phyloP scores from a whole-genome alignment of 2,888 invertebrate genomes.

The Boloria euphrosyne region DNA sequence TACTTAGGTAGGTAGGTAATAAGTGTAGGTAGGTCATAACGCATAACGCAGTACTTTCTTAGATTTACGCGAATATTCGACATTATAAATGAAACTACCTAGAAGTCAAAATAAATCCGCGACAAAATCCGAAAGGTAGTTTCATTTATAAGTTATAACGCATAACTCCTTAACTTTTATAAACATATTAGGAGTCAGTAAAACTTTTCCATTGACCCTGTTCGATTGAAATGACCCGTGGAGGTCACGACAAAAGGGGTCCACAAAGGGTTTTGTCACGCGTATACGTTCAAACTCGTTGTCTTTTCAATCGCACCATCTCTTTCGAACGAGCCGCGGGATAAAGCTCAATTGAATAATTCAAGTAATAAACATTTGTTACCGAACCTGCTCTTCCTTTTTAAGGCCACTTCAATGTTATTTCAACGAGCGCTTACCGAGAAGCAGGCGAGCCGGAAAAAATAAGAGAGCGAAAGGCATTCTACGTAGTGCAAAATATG shows the following conservation, averaged over 20 bases:
- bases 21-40: background rate
- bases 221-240: constrained; percentile 32
- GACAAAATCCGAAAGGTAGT: too few species aligned
- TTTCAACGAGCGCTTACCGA: constrained; percentile 46
- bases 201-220: constrained; percentile 30
- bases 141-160: too few species aligned
- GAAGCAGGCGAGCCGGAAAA: constrained; percentile 45
- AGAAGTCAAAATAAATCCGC: too few species aligned
- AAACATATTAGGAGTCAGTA: constrained; percentile 9
- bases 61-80: too few species aligned
- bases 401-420: constrained; percentile 43
- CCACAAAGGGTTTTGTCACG: constrained; percentile 23
- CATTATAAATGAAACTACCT: too few species aligned
- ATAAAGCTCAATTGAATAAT: constrained; percentile 49
- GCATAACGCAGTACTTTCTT: too few species aligned
- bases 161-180: background rate
- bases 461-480: constrained; percentile 45
- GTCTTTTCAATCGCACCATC: constrained; percentile 27
- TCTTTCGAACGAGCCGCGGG: constrained; percentile 40
- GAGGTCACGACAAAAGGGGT: constrained; percentile 28
- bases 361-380: constrained; percentile 49
- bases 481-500: constrained; percentile 50
- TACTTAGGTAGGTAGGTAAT: constrained; percentile 3
- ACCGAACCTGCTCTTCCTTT: constrained; percentile 46
- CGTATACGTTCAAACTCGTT: constrained; percentile 21